Percentiles rank a stretch among this genome's conserved stretches.
Conservation (phyloP, 2,797 vertebrate genomes). For the Intellagama lesueurii region DNA sequence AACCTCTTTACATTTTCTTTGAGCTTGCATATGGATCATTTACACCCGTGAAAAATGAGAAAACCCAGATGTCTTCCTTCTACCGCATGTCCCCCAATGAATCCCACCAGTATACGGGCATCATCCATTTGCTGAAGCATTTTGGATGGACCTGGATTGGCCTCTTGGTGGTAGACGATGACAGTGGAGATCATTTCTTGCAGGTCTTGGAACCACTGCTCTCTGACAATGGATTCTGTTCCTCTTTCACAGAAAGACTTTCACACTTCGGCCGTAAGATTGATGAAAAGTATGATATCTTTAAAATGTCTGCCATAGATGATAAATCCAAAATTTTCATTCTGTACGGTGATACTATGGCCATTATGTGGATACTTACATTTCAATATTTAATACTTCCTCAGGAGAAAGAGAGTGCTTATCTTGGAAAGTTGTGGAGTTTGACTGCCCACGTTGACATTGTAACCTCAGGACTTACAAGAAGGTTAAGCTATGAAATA, state of each 20-base stretch:
- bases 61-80: neutral
- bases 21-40: conserved; percentile 31
- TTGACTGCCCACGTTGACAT: conserved; percentile 19
- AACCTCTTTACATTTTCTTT: too few relatives aligned
- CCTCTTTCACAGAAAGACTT: conserved; percentile 18
- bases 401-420: neutral
- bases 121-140: conserved; percentile 18
- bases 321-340: neutral
- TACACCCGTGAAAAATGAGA: neutral
- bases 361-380: neutral
- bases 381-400: neutral
- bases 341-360: conserved; percentile 6
- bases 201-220: neutral
- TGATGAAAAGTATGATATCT: neutral
- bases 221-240: neutral
- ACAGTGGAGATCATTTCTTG: conserved; percentile 16
- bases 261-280: neutral
- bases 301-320: neutral
- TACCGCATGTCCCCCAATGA: conserved; percentile 15
- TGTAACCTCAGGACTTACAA: neutral
- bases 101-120: conserved; percentile 10
- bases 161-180: neutral
- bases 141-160: conserved; percentile 35
- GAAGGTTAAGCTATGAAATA: neutral
- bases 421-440: conserved; percentile 17